Percentiles rank a stretch among this genome's conserved stretches.
Conservation (phyloP, 64 coral and sea anemone species). For the Pachyseris speciosa region DNA sequence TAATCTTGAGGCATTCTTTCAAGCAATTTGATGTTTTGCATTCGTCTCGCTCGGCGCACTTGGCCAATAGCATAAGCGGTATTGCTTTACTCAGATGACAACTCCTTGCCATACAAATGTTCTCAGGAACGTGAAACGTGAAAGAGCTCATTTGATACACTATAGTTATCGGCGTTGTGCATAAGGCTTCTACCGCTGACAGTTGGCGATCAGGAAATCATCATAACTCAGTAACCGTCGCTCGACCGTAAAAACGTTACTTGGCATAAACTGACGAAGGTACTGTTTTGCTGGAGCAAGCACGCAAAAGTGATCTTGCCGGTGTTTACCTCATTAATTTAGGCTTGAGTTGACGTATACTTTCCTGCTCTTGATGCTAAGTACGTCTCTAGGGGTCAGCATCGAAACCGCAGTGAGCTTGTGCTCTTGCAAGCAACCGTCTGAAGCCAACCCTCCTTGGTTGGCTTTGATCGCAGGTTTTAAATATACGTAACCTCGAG, state of each 20-base stretch:
- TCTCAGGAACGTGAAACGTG: neutral
- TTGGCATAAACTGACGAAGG: no score
- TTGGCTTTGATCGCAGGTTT: neutral
- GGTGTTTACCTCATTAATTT: neutral
- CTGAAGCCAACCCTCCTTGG: neutral
- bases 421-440: neutral
- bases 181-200: neutral
- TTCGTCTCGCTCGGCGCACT: neutral
- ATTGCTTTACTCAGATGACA: slow-evolving; percentile 14
- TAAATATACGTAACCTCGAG: neutral
- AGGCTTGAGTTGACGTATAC: neutral
- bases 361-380: neutral
- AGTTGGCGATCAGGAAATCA: no score
- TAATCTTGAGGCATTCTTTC: neutral
- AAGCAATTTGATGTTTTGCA: slow-evolving; percentile 4
- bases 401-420: neutral
- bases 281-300: neutral
- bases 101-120: neutral
- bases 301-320: neutral
- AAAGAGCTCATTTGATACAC: neutral
- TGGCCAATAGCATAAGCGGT: neutral
- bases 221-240: no score
- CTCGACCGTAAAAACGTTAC: no score
- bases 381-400: neutral
- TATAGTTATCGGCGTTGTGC: neutral